Evolutionary conservation across 2,888 invertebrate species (phyloP).

Genomic region (Abscondita cerata): DNA sequence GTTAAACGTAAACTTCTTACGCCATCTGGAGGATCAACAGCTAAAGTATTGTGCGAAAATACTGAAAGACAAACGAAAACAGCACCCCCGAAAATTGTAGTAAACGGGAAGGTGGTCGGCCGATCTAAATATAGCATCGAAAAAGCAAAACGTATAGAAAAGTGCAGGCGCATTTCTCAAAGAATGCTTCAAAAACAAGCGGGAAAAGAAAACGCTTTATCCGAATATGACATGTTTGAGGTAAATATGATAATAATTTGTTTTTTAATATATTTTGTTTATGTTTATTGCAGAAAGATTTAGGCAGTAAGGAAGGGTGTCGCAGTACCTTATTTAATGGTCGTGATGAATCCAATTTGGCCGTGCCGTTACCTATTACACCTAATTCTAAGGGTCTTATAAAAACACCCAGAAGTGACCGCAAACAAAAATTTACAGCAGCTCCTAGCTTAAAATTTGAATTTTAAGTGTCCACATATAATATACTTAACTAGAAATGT

Average conservation of each 20-base stretch:
- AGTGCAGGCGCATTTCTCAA: conserved; percentile 24
- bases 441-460: conserved; percentile 8
- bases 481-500: no score
- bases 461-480: no score
- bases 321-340: conserved; percentile 30
- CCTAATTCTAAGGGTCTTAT: conserved; percentile 1
- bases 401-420: neutral
- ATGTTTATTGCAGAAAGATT: conserved; percentile 29
- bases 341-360: neutral
- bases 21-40: no score
- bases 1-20: conserved; percentile 19
- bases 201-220: conserved; percentile 6
- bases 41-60: no score
- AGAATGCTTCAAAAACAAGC: conserved; percentile 11
- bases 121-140: conserved; percentile 24
- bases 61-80: neutral
- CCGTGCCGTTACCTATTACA: conserved; percentile 22
- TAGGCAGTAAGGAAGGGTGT: conserved; percentile 23
- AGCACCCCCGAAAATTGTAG: conserved; percentile 22
- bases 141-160: conserved; percentile 28
- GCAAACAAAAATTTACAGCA: conserved; percentile 1
- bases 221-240: conserved; percentile 31
- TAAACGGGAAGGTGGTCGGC: conserved; percentile 1
- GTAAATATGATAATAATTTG: conserved; percentile 14
- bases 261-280: neutral